Evolutionary conservation across 1,140 invertebrate species (phyloP), one percentile per base, ranked within the genome.

Genomic region (Drosophila quadrilineata): DNA sequence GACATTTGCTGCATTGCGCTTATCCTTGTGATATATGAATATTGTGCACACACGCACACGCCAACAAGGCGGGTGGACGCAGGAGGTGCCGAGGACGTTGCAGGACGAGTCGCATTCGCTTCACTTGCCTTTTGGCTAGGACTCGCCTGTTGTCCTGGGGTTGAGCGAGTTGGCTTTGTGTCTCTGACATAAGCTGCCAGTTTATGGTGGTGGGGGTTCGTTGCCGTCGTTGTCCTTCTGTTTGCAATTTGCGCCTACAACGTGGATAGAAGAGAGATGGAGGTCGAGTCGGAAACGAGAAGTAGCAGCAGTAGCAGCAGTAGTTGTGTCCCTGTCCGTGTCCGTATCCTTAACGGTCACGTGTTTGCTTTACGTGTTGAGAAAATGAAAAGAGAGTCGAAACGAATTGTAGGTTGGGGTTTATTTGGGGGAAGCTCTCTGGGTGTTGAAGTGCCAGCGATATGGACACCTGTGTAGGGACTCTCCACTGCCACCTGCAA

Each of bases 21-120:
- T 89, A 89, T 89, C 87, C 87, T 87, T 86, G 84, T 88, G 84
- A 88, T 87, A 88, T 88, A 88, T 88, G 87, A 82, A 88, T 87
- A 88, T 88, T 88, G 82, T 88, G 75, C 84, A 80, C 82, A 84
- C 79, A 85, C 79, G 74, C 80, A 86, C 73, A 33, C n/a, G n/a
- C n/a, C 57, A 57, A 57, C 73, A 35, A 28, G 38, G 36, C 38
- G 31, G 17, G 40, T 43, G 35, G 5, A 40, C 22, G 38, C 8
- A 22, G 53, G 45, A 9, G 33, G 29, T n/a, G n/a, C n/a, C n/a
- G n/a, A 4, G 31, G 43, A 46, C 6, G 29, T 14, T 35, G 22
- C 31, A 14, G n/a, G n/a, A 60, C 56, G 45, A 31, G 63, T 53
- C 28, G 26, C 52, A 69, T n/a, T n/a, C 66, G 66, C 65, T 68